Base-by-base conservation (phyloP, 2,888 invertebrate genomes). In the Thalpophila matura region DNA sequence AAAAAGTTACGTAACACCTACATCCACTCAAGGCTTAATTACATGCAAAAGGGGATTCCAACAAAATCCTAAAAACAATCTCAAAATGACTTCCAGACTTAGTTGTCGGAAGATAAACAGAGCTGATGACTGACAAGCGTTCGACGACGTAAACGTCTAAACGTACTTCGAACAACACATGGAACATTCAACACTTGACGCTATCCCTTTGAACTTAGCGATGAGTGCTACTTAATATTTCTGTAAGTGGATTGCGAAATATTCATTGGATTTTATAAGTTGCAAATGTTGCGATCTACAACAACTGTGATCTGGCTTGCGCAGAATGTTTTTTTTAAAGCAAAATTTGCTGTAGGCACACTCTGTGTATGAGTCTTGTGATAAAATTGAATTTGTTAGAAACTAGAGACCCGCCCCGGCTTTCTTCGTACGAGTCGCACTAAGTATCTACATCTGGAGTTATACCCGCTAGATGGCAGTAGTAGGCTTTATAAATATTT, bases 71-170 rank as follows among this genome's bases (percentile, higher is more conserved):
- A 24, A 49, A 55, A 45, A 14, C 5, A 16, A 42, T 55, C 18
- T 27, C 33, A 18, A 58, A 58, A 78, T 70, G 64, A 55, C 68
- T 70, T 55, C 62, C 71, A 72, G 65, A 46, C 55, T 54, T 53
- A 46, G 57, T 55, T 61, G 59, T 60, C 64, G 58, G 59, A 70
- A 79, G 60, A 51, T 81, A 79, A 79, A 80, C 78, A 83, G 5
- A 6, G 12, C 10, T 54, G 82, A 51, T 62, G 78, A 83, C 50
- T 53, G 79, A 82, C 72, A 54, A 47, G 31, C 58, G 43, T 27
- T 59, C 20, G n/a, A 55, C 51, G 47, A 47, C 22, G 60, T 45
- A 56, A 58, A 43, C 53, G 24, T 14, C 58, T 45, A 56, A 58
- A 43, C 53, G 24, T 14, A 61, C 64, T 43, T 78, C 71, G 74